Conservation (phyloP, 1,140 invertebrate genomes). For the Atta colombica region DNA sequence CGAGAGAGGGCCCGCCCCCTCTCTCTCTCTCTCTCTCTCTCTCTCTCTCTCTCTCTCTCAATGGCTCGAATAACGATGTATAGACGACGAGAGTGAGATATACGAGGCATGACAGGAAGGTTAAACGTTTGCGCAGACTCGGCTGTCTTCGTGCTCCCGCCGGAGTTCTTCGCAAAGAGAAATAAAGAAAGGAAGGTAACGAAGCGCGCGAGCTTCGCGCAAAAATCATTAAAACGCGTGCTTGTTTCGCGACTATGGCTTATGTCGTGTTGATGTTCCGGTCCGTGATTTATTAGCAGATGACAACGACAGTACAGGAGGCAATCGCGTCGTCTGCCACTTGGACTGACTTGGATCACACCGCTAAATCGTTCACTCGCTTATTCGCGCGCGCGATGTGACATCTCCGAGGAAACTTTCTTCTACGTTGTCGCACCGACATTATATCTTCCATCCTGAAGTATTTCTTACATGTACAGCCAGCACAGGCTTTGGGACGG, state of each 20-base stretch:
- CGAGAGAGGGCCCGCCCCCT: neutral
- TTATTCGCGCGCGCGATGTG: neutral
- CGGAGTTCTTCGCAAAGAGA: constrained; percentile 71
- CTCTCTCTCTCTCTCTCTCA: neutral
- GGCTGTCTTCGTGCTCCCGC: constrained; percentile 74
- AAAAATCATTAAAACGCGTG: constrained; percentile 81
- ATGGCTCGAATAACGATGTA: constrained; percentile 6
- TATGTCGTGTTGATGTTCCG: constrained; percentile 60
- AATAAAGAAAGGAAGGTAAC: constrained; percentile 77
- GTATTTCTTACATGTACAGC: constrained; percentile 62
- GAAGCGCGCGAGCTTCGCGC: constrained; percentile 71
- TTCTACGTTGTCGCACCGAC: neutral
- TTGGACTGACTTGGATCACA: neutral
- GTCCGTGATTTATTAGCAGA: constrained; percentile 63
- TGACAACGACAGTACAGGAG: neutral
- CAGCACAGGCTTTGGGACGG: constrained; percentile 66
- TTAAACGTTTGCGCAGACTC: constrained; percentile 78
- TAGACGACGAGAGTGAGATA: too few relatives aligned
- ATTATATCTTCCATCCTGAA: neutral
- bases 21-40: neutral
- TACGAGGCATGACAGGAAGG: constrained; percentile 15
- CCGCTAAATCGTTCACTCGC: neutral
- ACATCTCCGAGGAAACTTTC: neutral
- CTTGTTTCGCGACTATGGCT: constrained; percentile 70
- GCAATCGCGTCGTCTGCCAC: neutral